Evolutionary conservation across 2,888 invertebrate species (phyloP), one percentile per base, ranked within the genome.

Genomic region (Acheta domesticus): DNA sequence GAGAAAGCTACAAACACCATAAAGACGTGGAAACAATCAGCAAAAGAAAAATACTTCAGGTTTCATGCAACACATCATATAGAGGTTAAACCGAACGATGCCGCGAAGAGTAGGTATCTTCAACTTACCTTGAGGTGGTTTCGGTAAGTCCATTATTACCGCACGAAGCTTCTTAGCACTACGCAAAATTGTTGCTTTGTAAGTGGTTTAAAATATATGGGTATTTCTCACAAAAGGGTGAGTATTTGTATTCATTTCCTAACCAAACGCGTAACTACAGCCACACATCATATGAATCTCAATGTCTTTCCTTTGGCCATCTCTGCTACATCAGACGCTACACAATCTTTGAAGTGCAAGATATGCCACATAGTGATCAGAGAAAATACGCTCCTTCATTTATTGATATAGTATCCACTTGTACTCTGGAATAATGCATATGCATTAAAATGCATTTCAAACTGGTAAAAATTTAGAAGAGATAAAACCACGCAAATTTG

Each of bases 41-140:
- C 76, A 23, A 36, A 76, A 12, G 48, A 11, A 12, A 23, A 76
- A 48, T 36, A n/a, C 20, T 20, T 23, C 48, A 36, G 36, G 48
- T 48, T n/a, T n/a, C 48, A 36, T 36, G 76, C 23, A 76, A 21
- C 16, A 76, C 76, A 75, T 19, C 62, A 62, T 19, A 62, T 62
- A 62, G 14, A 62, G 62, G 62, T 36, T 77, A 77, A 48, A 14
- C 77, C 20, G 16, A 75, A 75, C 20, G 62, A 62, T 19, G 62
- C 62, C 62, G 62, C 62, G 62, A 62, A 62, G 16, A 62, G 62
- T 19, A 14, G 62, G 8, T 19, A 36, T 19, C 14, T 62, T 16
- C 14, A 62, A 83, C 81, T 84, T 88, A 91, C 92, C 92, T 89
- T 90, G 91, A 82, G 91, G 91, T 80, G 91, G 90, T 85, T 90